phyloP scores from a whole-genome alignment of 2,113 vertebrate genomes.

The Bagarius yarrelli region DNA sequence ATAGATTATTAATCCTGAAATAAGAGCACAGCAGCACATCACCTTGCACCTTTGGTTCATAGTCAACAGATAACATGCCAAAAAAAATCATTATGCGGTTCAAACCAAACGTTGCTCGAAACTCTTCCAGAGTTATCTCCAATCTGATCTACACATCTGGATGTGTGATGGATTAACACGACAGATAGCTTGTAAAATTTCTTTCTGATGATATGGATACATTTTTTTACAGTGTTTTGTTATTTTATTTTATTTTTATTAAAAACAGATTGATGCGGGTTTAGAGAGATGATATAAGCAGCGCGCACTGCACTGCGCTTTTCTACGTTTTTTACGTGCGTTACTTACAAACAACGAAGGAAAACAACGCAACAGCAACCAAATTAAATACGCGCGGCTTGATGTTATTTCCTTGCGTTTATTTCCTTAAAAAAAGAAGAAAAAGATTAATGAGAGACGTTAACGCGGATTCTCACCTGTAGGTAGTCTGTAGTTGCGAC shows the following conservation, averaged over 20 bases:
- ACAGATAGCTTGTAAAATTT: too few species aligned
- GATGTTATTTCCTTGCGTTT: not conserved
- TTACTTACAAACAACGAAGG: not conserved
- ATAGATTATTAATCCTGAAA: not conserved
- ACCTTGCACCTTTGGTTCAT: not conserved
- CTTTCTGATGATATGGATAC: too few species aligned
- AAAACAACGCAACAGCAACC: not conserved
- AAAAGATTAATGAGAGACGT: not conserved
- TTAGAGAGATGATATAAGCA: not conserved
- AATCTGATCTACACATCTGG: not conserved
- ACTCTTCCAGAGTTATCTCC: conserved; percentile 13
- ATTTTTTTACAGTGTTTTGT: too few species aligned
- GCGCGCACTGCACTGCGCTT: conserved; percentile 24
- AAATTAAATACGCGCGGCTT: not conserved
- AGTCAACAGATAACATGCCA: not conserved
- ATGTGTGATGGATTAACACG: too few species aligned
- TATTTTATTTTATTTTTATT: not conserved
- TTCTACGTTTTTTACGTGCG: not conserved
- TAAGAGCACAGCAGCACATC: not conserved
- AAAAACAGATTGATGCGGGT: not conserved
- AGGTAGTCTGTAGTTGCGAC: not conserved
- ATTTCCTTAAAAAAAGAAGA: not conserved
- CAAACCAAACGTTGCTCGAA: not conserved
- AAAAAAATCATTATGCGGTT: not conserved
- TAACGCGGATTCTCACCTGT: conserved; percentile 26